Conservation (phyloP, 2,888 invertebrate species). For the Brachyopa scutellaris region DNA sequence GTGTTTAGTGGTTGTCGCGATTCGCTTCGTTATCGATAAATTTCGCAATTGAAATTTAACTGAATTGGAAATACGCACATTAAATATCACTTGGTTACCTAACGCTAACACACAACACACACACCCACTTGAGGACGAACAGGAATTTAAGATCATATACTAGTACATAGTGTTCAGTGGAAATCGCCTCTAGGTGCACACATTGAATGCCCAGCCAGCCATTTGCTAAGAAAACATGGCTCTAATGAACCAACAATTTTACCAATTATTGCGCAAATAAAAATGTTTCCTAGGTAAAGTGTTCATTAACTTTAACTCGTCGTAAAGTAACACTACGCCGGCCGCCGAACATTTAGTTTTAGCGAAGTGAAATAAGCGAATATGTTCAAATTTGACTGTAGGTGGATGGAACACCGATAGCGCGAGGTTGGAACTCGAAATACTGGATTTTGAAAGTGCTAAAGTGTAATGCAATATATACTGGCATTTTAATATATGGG, state of each 20-base stretch:
- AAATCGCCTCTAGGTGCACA: slow-evolving; percentile 2
- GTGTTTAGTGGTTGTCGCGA: neutral
- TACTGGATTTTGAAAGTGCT: slow-evolving; percentile 33
- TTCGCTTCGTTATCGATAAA: slow-evolving; percentile 32
- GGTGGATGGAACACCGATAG: neutral
- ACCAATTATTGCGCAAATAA: slow-evolving; percentile 58
- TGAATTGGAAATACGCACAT: slow-evolving; percentile 16
- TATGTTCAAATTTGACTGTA: slow-evolving; percentile 37
- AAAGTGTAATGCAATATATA: slow-evolving; percentile 13
- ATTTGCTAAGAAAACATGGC: slow-evolving; percentile 50
- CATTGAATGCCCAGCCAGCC: neutral
- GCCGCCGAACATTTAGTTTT: slow-evolving; percentile 12
- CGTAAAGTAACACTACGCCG: slow-evolving; percentile 21
- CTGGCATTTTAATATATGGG: neutral
- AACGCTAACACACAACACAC: too few relatives aligned
- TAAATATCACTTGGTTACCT: too few relatives aligned
- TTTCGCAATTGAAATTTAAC: slow-evolving; percentile 7
- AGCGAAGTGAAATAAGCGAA: slow-evolving; percentile 2
- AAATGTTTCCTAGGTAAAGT: slow-evolving; percentile 38
- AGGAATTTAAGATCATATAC: neutral
- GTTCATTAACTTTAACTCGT: slow-evolving; percentile 47
- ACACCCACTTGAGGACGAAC: slow-evolving; percentile 40
- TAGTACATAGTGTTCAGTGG: neutral
- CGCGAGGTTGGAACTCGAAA: neutral
- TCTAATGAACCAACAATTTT: slow-evolving; percentile 67